Evolutionary conservation across 1,140 invertebrate genomes (phyloP), one percentile per base, ranked within the genome.

Genomic region (Sitobion miscanthi): DNA sequence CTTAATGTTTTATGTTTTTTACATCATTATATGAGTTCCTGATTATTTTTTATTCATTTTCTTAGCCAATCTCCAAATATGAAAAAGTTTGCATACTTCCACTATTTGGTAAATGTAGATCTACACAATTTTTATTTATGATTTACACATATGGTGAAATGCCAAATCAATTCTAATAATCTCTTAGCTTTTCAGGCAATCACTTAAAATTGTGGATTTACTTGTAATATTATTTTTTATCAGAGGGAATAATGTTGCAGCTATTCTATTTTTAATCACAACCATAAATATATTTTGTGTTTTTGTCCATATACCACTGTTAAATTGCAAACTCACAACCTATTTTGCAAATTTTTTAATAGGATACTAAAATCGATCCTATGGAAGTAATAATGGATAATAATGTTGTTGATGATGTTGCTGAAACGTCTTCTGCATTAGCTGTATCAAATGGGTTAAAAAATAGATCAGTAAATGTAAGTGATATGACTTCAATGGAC

Each of bases 401-500:
- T 83, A 93, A 86, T 47, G 42, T 52, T 8, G 82, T 38, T 49
- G 91, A 57, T 21, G 77, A 52, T 42, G 47, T 54, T 42, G 82
- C 82, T 93, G 82, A 85, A 85, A 54, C 49, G 9, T 85, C 91
- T 11, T 85, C 91, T 85, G 49, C 82, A 42, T 35, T 83, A 38
- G 77, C 20, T 35, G 35, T 91, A 25, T 11, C 91, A 30, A 93
- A 93, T 86, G 91, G 77, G 45, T 42, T 85, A 85, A 91, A 91
- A 77, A 42, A 93, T 93, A 83, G 49, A 83, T 85, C 77, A n/a
- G 97, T 97, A 1, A 93, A 94, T 87, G 89, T 93, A n/a, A 98
- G 98, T 94, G 98, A 98, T 93, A 99, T 99, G 98, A 99, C 98
- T 3, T 98, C 98, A 0, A 96, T 98, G 94, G 98, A 99, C 95